These are phyloP conservation scores for Dione juno DNA, from an alignment of 2,888 invertebrate genomes.

Conservation along the genomic window DNA sequence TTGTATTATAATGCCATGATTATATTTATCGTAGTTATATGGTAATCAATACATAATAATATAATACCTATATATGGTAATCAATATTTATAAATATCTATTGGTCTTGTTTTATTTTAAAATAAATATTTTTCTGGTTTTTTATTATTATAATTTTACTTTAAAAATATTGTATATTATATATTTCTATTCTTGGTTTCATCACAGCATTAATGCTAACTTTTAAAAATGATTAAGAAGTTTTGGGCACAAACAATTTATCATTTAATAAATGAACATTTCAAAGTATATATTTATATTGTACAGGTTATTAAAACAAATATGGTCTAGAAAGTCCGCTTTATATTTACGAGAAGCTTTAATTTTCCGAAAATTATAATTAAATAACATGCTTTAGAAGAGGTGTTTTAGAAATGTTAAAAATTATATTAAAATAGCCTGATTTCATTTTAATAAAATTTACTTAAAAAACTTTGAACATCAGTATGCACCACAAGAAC, in stretches of 20 bases:
- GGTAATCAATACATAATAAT: too few species aligned
- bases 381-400: conserved; percentile 1
- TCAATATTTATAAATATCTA: not conserved
- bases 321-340: conserved; percentile 20
- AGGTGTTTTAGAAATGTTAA: not conserved
- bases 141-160: not conserved
- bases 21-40: too few species aligned
- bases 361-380: conserved; percentile 8
- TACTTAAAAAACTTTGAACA: conserved; percentile 18
- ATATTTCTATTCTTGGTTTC: not conserved
- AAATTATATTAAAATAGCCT: conserved; percentile 22
- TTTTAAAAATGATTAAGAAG: conserved; percentile 12
- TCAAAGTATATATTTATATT: conserved; percentile 14
- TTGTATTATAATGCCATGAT: too few species aligned
- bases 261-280: conserved; percentile 36
- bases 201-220: not conserved
- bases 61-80: not conserved
- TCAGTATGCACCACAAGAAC: conserved; percentile 18
- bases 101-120: not conserved
- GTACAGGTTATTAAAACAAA: conserved; percentile 26
- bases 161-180: not conserved
- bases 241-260: not conserved
- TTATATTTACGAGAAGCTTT: conserved; percentile 24
- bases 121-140: not conserved
- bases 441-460: conserved; percentile 21